Evolutionary conservation across 2,113 vertebrate species (phyloP).

Genomic region (Leucopsar rothschildi): DNA sequence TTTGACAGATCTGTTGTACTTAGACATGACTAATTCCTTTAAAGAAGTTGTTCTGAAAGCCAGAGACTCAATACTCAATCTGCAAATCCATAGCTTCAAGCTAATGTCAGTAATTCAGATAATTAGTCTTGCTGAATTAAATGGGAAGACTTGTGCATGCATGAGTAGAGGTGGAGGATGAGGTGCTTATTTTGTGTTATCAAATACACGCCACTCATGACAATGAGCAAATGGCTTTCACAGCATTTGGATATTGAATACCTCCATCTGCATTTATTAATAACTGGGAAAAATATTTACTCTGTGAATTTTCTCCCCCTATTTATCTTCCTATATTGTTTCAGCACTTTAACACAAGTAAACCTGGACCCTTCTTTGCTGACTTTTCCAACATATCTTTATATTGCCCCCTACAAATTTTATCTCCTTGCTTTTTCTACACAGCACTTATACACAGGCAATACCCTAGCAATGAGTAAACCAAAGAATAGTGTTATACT

Average conservation of each 20-base stretch:
- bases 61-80: not conserved
- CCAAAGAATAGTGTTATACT: not conserved
- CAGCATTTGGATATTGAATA: not conserved
- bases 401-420: not conserved
- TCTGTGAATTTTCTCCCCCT: not conserved
- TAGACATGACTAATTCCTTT: slow-evolving; percentile 45
- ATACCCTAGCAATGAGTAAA: not conserved
- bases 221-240: not conserved
- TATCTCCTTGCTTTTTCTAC: not conserved
- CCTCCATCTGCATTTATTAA: not conserved
- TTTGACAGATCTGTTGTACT: slow-evolving; percentile 20
- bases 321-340: not conserved
- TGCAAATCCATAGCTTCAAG: slow-evolving; percentile 19
- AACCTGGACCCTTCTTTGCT: not conserved
- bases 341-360: not conserved
- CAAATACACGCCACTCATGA: not conserved
- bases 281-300: not conserved
- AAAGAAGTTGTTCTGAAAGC: slow-evolving; percentile 35
- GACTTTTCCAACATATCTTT: not conserved
- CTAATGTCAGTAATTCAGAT: slow-evolving; percentile 46
- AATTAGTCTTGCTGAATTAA: slow-evolving; percentile 63
- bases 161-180: not conserved
- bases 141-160: not conserved
- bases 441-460: not conserved
- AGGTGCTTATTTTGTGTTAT: not conserved